Base-by-base conservation (phyloP, 2,113 vertebrate species). In the Alouatta palliata region DNA sequence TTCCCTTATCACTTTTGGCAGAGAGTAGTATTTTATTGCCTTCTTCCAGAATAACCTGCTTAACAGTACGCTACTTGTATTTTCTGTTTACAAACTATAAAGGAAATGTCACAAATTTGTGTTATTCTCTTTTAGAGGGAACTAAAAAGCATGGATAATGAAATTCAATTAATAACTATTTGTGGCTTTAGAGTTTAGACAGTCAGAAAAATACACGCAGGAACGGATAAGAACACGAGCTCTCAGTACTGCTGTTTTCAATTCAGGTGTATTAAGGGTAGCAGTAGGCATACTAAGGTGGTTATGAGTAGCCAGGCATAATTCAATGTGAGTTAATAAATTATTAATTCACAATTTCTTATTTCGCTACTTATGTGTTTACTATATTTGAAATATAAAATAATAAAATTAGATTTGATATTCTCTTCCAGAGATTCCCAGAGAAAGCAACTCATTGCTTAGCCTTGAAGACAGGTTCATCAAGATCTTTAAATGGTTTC, bases 21-120 rank as follows among this genome's bases (percentile, higher is more conserved):
- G 61, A 64, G 64, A 95, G 56, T 25, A 90, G 23, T 9, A 79
- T 47, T 95, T 84, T 84, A 49, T 75, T 35, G 30, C 3, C 35
- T 85, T 92, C 25, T 79, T 35, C 14, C 20, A 71, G 32, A 66
- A 56, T 86, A 88, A 94, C 25, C 6, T 79, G 79, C 52, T 90
- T 94, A 47, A 52, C 8, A 90, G 9, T 52, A 79, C 52, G 87
- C 86, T 21, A 83, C 58, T 84, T 45, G 11, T 6, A 64, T 82
- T 95, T 90, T 47, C 77, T 95, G 20, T 71, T 87, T 87, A 71
- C 32, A 58, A 86, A 86, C 6, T 61, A 7, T 56, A 89, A 91
- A 80, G 40, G 25, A 86, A 83, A 66, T 49, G 11, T 20, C 87
- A 25, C 32, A 66, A 81, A 49, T 58, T n/a, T 52, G 3, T 54